These are phyloP conservation scores for Megastigmus dorsalis DNA, from an alignment of 2,888 invertebrate genomes.

Conservation along the genomic window DNA sequence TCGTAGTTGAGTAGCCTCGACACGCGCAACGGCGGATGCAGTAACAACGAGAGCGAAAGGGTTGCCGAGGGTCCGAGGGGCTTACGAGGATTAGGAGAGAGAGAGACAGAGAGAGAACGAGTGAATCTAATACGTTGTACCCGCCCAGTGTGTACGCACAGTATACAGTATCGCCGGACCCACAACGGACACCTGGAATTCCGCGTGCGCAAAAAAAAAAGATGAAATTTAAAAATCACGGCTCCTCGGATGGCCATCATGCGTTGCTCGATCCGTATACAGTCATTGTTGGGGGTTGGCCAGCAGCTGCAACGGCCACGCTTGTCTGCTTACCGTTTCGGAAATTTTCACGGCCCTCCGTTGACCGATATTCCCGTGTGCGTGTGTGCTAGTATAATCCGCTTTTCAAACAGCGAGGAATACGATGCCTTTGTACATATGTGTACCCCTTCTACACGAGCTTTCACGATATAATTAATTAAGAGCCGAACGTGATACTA, in stretches of 20 bases:
- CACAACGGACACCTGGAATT: constrained; percentile 69
- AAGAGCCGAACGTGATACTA: no score
- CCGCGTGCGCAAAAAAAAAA: constrained; percentile 45
- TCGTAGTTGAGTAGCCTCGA: no score
- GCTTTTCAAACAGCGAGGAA: neutral
- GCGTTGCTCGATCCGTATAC: neutral
- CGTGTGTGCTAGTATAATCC: constrained; percentile 13
- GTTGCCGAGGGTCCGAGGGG: constrained; percentile 65
- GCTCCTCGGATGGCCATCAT: neutral
- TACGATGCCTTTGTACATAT: no score
- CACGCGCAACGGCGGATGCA: neutral
- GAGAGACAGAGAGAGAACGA: constrained; percentile 3
- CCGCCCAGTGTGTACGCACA: neutral
- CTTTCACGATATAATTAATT: no score
- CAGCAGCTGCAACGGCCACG: constrained; percentile 35
- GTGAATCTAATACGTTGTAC: neutral
- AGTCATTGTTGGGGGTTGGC: neutral
- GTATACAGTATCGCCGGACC: constrained; percentile 43
- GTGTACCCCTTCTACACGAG: no score
- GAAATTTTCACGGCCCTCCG: constrained; percentile 7
- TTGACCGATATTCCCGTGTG: constrained; percentile 32
- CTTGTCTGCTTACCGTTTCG: neutral
- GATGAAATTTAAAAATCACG: constrained; percentile 23
- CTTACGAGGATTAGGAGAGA: constrained; percentile 50
- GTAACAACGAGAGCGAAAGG: constrained; percentile 55